These are phyloP conservation scores for Equus przewalskii DNA, from an alignment of 2,113 vertebrate genomes.

Conservation along the genomic window DNA sequence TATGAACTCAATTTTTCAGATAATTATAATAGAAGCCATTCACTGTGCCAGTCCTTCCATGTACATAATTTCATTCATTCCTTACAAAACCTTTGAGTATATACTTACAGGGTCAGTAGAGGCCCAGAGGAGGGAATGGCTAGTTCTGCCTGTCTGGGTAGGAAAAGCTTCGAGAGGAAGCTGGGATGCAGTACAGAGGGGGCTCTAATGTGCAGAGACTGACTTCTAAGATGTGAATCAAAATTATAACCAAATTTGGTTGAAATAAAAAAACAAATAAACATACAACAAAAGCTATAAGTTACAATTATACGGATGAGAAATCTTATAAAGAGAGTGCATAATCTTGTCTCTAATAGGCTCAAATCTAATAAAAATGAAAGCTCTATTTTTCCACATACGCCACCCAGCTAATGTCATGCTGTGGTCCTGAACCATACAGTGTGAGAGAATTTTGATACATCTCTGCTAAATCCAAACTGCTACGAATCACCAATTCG, in stretches of 20 bases:
- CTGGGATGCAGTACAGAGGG: background rate
- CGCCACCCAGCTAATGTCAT: background rate
- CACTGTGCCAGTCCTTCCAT: background rate
- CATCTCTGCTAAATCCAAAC: background rate
- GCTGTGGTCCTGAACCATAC: background rate
- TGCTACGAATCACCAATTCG: background rate
- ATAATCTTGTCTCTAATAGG: background rate
- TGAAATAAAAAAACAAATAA: background rate
- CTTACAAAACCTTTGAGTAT: background rate
- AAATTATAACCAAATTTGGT: background rate
- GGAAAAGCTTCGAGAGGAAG: background rate
- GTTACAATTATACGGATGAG: background rate
- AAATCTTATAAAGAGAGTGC: background rate
- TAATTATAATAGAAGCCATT: conserved; percentile 24
- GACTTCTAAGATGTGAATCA: background rate
- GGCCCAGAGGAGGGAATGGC: background rate
- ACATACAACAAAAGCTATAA: background rate
- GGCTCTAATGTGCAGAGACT: background rate
- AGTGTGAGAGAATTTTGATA: background rate
- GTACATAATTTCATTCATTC: background rate
- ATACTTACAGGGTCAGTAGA: background rate
- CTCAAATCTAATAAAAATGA: conserved; percentile 13
- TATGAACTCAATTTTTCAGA: background rate
- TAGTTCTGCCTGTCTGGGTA: background rate
- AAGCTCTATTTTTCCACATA: background rate